A percentile compares a stretch with the other conserved stretches of the same genome.
Conservation (phyloP, 1,140 invertebrate species). For the Penaeus japonicus region DNA sequence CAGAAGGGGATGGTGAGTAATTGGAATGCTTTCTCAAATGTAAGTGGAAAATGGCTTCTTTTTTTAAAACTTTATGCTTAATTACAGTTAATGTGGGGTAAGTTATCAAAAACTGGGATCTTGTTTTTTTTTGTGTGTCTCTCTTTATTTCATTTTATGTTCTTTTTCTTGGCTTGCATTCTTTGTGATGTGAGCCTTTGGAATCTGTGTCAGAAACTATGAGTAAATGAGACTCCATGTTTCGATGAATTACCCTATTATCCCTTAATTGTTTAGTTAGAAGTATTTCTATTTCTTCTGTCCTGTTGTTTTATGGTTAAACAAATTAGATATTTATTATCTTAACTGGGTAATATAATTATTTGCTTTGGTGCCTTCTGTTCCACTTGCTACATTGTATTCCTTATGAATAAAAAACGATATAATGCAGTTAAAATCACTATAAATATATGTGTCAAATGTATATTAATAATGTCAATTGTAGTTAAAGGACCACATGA, state of each 20-base stretch:
- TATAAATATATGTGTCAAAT: too few species aligned
- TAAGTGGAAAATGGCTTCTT: conserved; percentile 22
- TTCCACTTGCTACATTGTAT: too few species aligned
- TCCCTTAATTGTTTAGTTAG: conserved; percentile 6
- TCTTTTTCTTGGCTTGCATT: not conserved
- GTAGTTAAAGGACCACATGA: too few species aligned
- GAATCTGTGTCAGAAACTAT: not conserved
- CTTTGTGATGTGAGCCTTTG: not conserved
- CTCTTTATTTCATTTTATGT: not conserved
- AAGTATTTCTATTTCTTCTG: not conserved
- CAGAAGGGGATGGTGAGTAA: conserved; percentile 56
- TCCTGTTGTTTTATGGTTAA: not conserved
- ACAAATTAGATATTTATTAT: too few species aligned
- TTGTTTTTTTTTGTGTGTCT: conserved; percentile 28
- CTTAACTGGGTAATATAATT: too few species aligned
- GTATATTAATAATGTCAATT: too few species aligned
- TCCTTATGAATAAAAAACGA: too few species aligned
- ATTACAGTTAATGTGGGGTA: conserved; percentile 20
- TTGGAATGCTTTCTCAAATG: conserved; percentile 43
- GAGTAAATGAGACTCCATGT: conserved; percentile 19
- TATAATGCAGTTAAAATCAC: too few species aligned
- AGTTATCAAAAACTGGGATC: conserved; percentile 35
- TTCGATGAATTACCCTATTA: conserved; percentile 45
- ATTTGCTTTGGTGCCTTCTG: too few species aligned
- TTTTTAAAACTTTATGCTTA: not conserved